Base-by-base conservation (phyloP, 2,113 vertebrate genomes). In the Scortum barcoo region DNA sequence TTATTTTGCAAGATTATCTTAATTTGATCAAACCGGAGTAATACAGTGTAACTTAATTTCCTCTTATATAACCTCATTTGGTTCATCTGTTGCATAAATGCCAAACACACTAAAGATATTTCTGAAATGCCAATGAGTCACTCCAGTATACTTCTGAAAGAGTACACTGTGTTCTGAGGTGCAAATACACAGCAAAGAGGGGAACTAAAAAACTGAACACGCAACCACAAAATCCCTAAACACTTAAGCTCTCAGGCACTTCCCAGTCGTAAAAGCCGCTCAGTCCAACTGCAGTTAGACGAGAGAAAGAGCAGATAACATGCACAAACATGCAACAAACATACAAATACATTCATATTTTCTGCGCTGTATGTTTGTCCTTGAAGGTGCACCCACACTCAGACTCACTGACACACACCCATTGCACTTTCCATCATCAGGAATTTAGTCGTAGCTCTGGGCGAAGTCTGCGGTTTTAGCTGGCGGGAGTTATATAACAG, bases 131-230 rank as follows among this genome's bases (percentile, higher is more conserved):
- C 44, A 50, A 33, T 74, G 46, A 22, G 57, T 56, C 30, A 26
- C 30, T 73, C 13, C 19, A 20, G 40, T 26, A 4, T 42, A 54
- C 36, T 72, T 72, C 40, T 46, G 24, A 33, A 44, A 51, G 56
- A 46, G 85, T 26, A 88, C 67, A 40, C 58, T 7, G 14, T 75
- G 90, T 91, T 54, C 87, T 76, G 65, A 65, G 51, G 36, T n/a
- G 30, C 62, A 72, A 48, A 73, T 54, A 77, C 38, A 44, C 57
- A 38, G 28, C 46, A 17, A 2, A 81, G 17, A 60, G 38, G 42
- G 50, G 57, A 75, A 74, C 44, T 56, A 24, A 80, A 80, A 73
- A 68, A 44, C 42, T 61, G 14, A 78, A 75, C 83, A 73, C 1
- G 2, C 44, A 63, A 62, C 71, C 33, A 28, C 81, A 82, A 50